Conservation (phyloP, 2,797 vertebrate species). For the Schizopygopsis malacanthus region DNA sequence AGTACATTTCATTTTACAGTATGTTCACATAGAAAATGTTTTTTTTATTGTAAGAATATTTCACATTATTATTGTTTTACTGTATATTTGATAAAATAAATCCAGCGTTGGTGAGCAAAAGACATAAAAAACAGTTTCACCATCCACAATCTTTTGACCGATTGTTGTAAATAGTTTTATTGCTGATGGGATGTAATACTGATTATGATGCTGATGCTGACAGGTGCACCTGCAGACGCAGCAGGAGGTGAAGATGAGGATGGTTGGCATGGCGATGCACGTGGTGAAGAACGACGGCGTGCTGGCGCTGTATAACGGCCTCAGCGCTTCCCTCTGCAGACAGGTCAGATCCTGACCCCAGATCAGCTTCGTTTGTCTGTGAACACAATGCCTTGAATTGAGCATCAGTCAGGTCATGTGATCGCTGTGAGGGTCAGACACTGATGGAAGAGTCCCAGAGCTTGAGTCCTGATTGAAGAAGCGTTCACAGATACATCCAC, state of each 20-base stretch:
- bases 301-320: conserved; percentile 92
- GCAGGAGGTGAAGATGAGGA: conserved; percentile 93
- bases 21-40: not conserved
- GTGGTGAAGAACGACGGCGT: conserved; percentile 88
- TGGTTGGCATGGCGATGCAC: conserved; percentile 89
- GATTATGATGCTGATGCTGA: not conserved
- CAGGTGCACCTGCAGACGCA: conserved; percentile 98
- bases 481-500: not conserved
- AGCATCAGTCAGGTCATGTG: not conserved
- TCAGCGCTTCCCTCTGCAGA: conserved; percentile 92
- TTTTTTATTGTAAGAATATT: not conserved
- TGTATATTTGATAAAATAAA: not conserved
- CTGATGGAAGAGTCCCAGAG: not conserved
- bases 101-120: not conserved
- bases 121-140: not conserved
- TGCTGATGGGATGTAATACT: not conserved
- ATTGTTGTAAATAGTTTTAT: not conserved
- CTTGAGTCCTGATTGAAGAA: too few species aligned
- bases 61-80: not conserved
- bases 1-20: not conserved
- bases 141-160: not conserved
- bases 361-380: not conserved
- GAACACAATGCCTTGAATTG: not conserved
- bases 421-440: not conserved
- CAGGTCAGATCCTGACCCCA: conserved; percentile 77